Percentiles rank a stretch among this genome's conserved stretches.
Conservation (phyloP, 2,888 invertebrate genomes). For the Sphaerophoria taeniata region DNA sequence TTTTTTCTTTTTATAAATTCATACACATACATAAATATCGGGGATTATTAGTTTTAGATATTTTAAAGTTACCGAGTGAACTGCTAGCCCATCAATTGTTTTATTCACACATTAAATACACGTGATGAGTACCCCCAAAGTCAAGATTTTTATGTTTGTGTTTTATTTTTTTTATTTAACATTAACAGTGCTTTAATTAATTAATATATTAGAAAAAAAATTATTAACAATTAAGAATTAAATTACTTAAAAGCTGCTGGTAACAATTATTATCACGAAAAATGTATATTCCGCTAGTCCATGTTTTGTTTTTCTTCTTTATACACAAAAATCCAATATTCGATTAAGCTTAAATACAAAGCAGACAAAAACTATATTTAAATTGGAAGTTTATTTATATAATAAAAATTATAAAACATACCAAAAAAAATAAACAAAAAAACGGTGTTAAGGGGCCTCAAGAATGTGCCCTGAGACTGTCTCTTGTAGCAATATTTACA, state of each 20-base stretch:
- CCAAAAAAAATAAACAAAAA: constrained; percentile 20
- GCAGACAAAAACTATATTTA: not conserved
- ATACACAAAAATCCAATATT: constrained; percentile 21
- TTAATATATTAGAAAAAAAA: constrained; percentile 9
- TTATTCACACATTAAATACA: constrained; percentile 41
- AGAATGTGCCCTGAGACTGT: constrained; percentile 58
- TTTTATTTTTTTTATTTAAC: not conserved
- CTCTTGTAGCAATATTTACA: constrained; percentile 61
- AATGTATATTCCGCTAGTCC: constrained; percentile 38
- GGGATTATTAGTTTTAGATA: constrained; percentile 34
- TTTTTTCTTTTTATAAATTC: constrained; percentile 42
- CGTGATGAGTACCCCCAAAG: constrained; percentile 33
- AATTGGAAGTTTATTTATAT: constrained; percentile 8
- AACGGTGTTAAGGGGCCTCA: constrained; percentile 50
- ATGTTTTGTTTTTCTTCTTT: constrained; percentile 33
- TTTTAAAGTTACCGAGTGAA: constrained; percentile 28
- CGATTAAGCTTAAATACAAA: constrained; percentile 16
- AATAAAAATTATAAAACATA: constrained; percentile 11
- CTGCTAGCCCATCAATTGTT: constrained; percentile 17
- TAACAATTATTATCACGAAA: constrained; percentile 44
- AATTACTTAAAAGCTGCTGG: constrained; percentile 34
- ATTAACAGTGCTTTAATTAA: constrained; percentile 1
- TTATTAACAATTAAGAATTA: constrained; percentile 36
- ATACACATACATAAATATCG: constrained; percentile 27
- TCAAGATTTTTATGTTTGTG: constrained; percentile 9